A percentile compares a stretch with the other conserved stretches of the same genome.
These are phyloP conservation scores for Onchidella celtica DNA, from an alignment of 2,888 invertebrate species.

Conservation along the genomic window DNA sequence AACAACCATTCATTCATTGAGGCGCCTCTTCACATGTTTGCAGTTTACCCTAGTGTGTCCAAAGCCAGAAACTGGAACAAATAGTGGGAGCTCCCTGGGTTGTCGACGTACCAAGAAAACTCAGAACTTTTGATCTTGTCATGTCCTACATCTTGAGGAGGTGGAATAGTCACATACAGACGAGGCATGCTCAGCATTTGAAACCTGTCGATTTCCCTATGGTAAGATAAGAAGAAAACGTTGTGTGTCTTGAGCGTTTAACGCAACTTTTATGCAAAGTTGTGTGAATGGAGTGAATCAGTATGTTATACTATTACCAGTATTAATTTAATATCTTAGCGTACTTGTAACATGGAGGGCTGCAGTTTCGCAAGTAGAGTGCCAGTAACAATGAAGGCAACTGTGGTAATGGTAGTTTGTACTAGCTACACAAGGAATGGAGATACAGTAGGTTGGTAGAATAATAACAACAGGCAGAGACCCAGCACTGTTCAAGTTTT, in stretches of 20 bases:
- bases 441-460: too few relatives aligned
- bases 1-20: too few relatives aligned
- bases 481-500: too few relatives aligned
- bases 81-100: slow-evolving; percentile 20
- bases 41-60: slow-evolving; percentile 33
- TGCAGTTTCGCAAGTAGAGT: too few relatives aligned
- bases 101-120: slow-evolving; percentile 13
- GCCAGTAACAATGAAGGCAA: too few relatives aligned
- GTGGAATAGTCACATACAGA: background rate
- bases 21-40: too few relatives aligned
- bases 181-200: slow-evolving; percentile 26
- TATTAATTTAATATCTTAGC: too few relatives aligned
- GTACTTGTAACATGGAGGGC: too few relatives aligned
- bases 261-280: background rate
- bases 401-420: too few relatives aligned
- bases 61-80: slow-evolving; percentile 39
- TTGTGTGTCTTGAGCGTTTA: background rate
- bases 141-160: background rate
- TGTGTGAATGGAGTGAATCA: background rate
- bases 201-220: slow-evolving; percentile 22
- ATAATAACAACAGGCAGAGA: too few relatives aligned
- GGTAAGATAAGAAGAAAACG: background rate
- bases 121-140: slow-evolving; percentile 1
- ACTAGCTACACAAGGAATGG: too few relatives aligned
- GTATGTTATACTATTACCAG: background rate